A percentile compares a stretch with the other conserved stretches of the same genome.
phyloP scores from a whole-genome alignment of 1,140 invertebrate genomes.

The Caerostris darwini region DNA sequence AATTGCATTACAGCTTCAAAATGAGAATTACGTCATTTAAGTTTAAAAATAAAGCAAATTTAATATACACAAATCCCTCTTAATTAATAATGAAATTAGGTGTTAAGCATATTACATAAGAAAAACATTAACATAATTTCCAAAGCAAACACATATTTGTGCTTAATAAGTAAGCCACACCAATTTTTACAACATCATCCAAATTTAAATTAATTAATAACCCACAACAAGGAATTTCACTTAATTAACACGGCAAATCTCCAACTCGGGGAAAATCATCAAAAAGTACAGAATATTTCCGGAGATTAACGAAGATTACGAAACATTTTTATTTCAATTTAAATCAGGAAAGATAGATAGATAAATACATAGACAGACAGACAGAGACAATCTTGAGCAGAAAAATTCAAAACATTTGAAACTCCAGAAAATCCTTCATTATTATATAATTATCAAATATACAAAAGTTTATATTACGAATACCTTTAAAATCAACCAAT shows the following conservation, averaged over 20 bases:
- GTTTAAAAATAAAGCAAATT: too few relatives aligned
- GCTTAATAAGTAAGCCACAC: neutral
- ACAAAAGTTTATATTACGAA: constrained; percentile 23
- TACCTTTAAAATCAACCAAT: constrained; percentile 50
- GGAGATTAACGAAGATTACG: constrained; percentile 28
- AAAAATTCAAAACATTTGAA: constrained; percentile 42
- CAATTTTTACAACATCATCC: neutral
- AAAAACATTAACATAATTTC: neutral
- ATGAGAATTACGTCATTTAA: too few relatives aligned
- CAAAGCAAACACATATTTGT: neutral
- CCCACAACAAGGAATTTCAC: neutral
- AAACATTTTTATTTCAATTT: constrained; percentile 4
- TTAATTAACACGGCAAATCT: neutral
- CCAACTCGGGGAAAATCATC: neutral
- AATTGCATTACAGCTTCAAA: too few relatives aligned
- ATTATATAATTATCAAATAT: constrained; percentile 39
- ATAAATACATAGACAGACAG: too few relatives aligned
- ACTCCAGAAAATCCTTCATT: neutral
- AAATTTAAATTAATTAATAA: neutral
- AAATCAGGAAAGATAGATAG: neutral
- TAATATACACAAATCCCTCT: too few relatives aligned
- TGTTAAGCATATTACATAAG: neutral
- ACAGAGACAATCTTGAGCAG: neutral
- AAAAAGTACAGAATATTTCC: constrained; percentile 20
- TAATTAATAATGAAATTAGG: too few relatives aligned